A percentile compares a stretch with the other conserved stretches of the same genome.
These are phyloP conservation scores for Euplagia quadripunctaria DNA, from an alignment of 2,888 invertebrate genomes.

Conservation along the genomic window DNA sequence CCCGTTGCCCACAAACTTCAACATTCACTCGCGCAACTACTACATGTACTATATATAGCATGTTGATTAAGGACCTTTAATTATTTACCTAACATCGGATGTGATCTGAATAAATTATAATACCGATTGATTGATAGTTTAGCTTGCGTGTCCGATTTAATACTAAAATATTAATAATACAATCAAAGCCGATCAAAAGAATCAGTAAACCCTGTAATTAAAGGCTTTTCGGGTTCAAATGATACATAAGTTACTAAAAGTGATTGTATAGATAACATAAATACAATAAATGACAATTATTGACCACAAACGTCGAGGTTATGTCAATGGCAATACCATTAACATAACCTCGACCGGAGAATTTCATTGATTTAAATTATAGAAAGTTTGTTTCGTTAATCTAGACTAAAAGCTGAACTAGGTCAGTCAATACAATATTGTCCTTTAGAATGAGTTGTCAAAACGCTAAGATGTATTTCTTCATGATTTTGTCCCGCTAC, in stretches of 20 bases:
- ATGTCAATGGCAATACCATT: neutral
- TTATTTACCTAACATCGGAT: too few species aligned
- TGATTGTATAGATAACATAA: neutral
- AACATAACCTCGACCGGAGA: too few species aligned
- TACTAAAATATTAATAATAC: neutral
- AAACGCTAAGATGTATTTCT: too few species aligned
- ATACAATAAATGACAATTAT: neutral
- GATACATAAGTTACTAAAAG: neutral
- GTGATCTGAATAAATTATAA: neutral
- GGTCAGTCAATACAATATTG: neutral
- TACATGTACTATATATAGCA: too few species aligned
- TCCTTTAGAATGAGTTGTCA: too few species aligned
- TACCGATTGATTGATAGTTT: neutral
- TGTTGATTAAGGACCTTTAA: too few species aligned
- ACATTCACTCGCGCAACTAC: too few species aligned
- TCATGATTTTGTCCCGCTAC: too few species aligned
- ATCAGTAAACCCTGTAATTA: neutral
- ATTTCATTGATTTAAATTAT: too few species aligned
- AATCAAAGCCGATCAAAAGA: slow-evolving; percentile 1
- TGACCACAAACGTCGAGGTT: neutral
- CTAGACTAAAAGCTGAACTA: neutral
- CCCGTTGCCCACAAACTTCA: too few species aligned
- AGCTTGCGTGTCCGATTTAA: neutral
- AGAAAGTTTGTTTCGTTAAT: neutral
- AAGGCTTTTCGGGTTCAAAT: neutral